These are phyloP conservation scores for Thunnus thynnus DNA, from an alignment of 2,113 vertebrate species.

Conservation along the genomic window DNA sequence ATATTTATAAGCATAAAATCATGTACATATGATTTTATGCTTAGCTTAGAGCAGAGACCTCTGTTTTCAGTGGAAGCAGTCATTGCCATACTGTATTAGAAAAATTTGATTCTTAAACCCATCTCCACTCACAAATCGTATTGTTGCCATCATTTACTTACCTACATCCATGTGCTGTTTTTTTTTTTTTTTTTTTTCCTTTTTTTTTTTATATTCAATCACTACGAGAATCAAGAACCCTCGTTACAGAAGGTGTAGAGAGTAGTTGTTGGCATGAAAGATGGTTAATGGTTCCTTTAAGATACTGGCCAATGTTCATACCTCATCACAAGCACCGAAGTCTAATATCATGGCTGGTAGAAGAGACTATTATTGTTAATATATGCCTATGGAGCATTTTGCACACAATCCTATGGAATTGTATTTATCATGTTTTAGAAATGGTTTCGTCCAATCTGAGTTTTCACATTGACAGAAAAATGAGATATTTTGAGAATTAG, in stretches of 20 bases:
- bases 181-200: slow-evolving; percentile 9
- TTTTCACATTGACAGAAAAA: slow-evolving; percentile 19
- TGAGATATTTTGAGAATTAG: slow-evolving; percentile 47
- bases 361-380: slow-evolving; percentile 67
- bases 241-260: slow-evolving; percentile 2
- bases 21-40: slow-evolving; percentile 47
- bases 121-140: slow-evolving; percentile 45
- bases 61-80: slow-evolving; percentile 52
- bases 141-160: slow-evolving; percentile 39
- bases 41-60: slow-evolving; percentile 43
- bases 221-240: slow-evolving; percentile 24
- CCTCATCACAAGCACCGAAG: slow-evolving; percentile 71
- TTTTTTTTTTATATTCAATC: slow-evolving; percentile 11
- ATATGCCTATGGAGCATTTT: slow-evolving; percentile 77
- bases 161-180: slow-evolving; percentile 28
- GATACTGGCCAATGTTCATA: slow-evolving; percentile 67
- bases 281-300: slow-evolving; percentile 53
- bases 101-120: slow-evolving; percentile 21
- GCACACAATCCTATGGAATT: slow-evolving; percentile 84
- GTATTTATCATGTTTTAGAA: slow-evolving; percentile 70
- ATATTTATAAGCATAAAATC: slow-evolving; percentile 37
- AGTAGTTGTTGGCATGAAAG: slow-evolving; percentile 45
- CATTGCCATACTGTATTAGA: slow-evolving; percentile 56
- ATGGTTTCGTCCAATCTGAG: slow-evolving; percentile 46
- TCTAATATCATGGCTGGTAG: slow-evolving; percentile 58